These are phyloP conservation scores for Rhea pennata DNA, from an alignment of 2,113 vertebrate species.

Conservation along the genomic window DNA sequence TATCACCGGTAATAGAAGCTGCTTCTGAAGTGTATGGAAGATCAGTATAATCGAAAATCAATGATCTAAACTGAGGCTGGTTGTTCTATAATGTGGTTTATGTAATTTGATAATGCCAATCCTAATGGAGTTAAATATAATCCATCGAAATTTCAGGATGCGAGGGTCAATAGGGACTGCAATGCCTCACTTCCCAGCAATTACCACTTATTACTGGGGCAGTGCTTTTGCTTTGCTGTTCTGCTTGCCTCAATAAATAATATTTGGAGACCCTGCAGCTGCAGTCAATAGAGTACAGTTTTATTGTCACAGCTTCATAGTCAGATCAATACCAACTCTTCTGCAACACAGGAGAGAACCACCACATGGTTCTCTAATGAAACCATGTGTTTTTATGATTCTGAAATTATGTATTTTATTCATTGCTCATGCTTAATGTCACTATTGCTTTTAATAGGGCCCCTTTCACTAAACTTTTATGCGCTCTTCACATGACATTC, in stretches of 20 bases:
- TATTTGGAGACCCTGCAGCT: slow-evolving; percentile 88
- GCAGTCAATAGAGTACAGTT: slow-evolving; percentile 91
- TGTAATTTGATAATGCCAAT: slow-evolving; percentile 96
- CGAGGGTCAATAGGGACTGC: slow-evolving; percentile 86
- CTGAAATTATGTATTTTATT: slow-evolving; percentile 66
- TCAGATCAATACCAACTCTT: slow-evolving; percentile 84
- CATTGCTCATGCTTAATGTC: slow-evolving; percentile 52
- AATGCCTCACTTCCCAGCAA: slow-evolving; percentile 91
- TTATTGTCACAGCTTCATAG: slow-evolving; percentile 84
- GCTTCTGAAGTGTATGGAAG: slow-evolving; percentile 14
- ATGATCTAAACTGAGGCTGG: slow-evolving; percentile 76
- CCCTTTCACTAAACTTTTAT: slow-evolving; percentile 31
- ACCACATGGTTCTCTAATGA: slow-evolving; percentile 68
- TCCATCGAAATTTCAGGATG: slow-evolving; percentile 90
- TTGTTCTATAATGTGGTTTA: slow-evolving; percentile 75
- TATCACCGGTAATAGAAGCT: slow-evolving; percentile 24
- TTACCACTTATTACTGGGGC: slow-evolving; percentile 95
- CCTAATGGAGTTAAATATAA: slow-evolving; percentile 94
- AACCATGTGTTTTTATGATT: slow-evolving; percentile 67
- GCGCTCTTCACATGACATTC: slow-evolving; percentile 20
- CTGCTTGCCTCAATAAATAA: slow-evolving; percentile 91
- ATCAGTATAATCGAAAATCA: slow-evolving; percentile 93
- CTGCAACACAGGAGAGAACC: slow-evolving; percentile 49
- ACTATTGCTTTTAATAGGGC: slow-evolving; percentile 22
- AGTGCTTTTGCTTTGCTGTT: slow-evolving; percentile 80